Evolutionary conservation across 2,888 invertebrate genomes (phyloP), one percentile per base, ranked within the genome.

Genomic region (Spatulosminthurus flaviceps): DNA sequence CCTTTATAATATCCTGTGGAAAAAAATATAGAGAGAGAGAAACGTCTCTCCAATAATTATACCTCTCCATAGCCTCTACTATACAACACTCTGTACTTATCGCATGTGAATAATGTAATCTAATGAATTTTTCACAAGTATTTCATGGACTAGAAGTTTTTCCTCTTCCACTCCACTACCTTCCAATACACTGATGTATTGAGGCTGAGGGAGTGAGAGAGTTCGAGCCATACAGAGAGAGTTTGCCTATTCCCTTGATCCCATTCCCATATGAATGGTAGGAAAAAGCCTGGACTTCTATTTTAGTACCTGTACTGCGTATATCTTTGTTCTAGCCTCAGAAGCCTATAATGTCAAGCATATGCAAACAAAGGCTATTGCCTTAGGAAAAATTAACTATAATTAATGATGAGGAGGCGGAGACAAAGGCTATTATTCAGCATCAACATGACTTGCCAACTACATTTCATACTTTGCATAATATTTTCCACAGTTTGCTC

Each of bases 371-470:
- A 51, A 2, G 51, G 51, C 16, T 4, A 51, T 9, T 64, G 64
- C 64, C 64, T 4, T 2, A 26, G 26, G 64, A 64, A n/a, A n/a
- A 64, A 64, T 64, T 64, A 64, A 64, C 64, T 64, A 42, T 67
- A 76, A 76, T 76, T 76, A 69, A 76, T 76, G 67, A 76, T 76
- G 42, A 67, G 69, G 16, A 34, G 76, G 76, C 26, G 76, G 76
- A 67, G 76, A 76, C 67, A 64, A 22, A 69, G 26, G 76, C 66
- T 66, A 76, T 76, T 76, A 76, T 66, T 76, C 41, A 76, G 76
- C 67, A 76, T 76, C 43, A 75, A 41, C 61, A 21, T 66, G 75
- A 66, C 75, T 76, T 24, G 42, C 69, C 41, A 76, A 67, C 28
- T 19, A 24, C 61, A 29, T 74, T 73, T 51, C 69, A 26, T 28